These are phyloP conservation scores for Dynastes maya DNA, from an alignment of 2,888 invertebrate species.

Conservation along the genomic window DNA sequence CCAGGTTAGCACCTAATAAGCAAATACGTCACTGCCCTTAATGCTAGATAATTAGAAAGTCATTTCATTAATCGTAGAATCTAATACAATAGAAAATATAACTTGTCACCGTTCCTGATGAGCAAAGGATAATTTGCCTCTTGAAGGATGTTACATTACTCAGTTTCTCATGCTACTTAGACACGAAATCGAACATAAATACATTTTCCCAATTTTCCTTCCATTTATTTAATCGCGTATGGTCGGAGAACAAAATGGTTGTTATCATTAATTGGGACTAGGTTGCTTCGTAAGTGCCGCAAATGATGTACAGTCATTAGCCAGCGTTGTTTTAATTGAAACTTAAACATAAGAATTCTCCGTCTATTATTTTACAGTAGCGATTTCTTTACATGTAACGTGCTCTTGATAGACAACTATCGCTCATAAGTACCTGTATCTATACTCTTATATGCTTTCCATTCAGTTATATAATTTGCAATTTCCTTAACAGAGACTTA, in stretches of 20 bases:
- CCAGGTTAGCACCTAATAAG: too few relatives aligned
- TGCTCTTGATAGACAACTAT: not conserved
- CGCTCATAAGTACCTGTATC: not conserved
- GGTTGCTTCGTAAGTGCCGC: conserved; percentile 10
- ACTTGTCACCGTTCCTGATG: conserved; percentile 30
- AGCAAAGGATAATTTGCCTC: not conserved
- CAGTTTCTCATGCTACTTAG: conserved; percentile 15
- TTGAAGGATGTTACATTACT: not conserved
- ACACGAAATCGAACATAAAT: not conserved
- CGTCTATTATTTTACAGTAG: conserved; percentile 21
- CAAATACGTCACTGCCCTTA: too few relatives aligned
- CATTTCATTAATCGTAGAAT: not conserved
- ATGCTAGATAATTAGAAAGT: not conserved
- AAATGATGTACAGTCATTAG: conserved; percentile 27
- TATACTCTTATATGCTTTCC: not conserved
- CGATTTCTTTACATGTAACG: not conserved
- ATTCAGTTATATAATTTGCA: conserved; percentile 29
- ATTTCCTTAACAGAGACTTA: conserved; percentile 10
- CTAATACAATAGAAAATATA: conserved; percentile 11
- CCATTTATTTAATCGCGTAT: conserved; percentile 34
- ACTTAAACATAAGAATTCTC: conserved; percentile 23
- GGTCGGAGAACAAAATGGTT: conserved; percentile 6
- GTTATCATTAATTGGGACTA: conserved; percentile 29
- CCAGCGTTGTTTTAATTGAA: conserved; percentile 35
- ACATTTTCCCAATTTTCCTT: conserved; percentile 26